Evolutionary conservation across 2,888 invertebrate genomes (phyloP), one percentile per base, ranked within the genome.

Genomic region (Pseudanteris insignis): DNA sequence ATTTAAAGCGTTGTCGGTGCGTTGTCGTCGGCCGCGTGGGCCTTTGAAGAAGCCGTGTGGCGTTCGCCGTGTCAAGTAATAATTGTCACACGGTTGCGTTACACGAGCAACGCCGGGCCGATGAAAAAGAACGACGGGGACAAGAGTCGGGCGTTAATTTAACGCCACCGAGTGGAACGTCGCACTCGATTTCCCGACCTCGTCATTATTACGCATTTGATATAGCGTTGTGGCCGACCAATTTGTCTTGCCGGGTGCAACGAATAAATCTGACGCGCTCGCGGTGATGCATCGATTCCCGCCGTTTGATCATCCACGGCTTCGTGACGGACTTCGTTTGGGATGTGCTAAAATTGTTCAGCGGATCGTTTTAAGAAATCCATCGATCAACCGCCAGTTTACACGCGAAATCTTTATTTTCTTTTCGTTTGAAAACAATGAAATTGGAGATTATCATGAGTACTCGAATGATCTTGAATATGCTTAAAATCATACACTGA

Each of bases 111-210:
- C 11, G 28, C 29, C 12, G 14, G 29, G 37, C 38, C 41, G 25
- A 29, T 33, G 29, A 47, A 48, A 30, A 60, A 57, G 46, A 57
- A 55, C 26, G 34, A 34, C 41, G 51, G 37, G 30, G 51, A 30
- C 37, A 25, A 26, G 60, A 46, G 54, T 67, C 57, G 65, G 68
- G 75, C 73, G 76, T 73, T 75, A 76, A 74, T 76, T 74, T 74
- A 72, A 73, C 73, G 71, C 68, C 70, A 70, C 66, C 69, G 66
- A 67, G 66, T 70, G 67, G 69, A 73, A 73, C 73, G 74, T 69
- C 67, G 67, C 72, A 72, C 75, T 73, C 75, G 71, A 75, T 75
- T 75, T 73, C 70, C 66, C 65, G 64, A 62, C 68, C 67, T 69
- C 67, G 67, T 65, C 71, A 67, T 71, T 70, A 70, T 69, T 70